phyloP scores from a whole-genome alignment of 2,888 invertebrate species.

The Carcina quercana region DNA sequence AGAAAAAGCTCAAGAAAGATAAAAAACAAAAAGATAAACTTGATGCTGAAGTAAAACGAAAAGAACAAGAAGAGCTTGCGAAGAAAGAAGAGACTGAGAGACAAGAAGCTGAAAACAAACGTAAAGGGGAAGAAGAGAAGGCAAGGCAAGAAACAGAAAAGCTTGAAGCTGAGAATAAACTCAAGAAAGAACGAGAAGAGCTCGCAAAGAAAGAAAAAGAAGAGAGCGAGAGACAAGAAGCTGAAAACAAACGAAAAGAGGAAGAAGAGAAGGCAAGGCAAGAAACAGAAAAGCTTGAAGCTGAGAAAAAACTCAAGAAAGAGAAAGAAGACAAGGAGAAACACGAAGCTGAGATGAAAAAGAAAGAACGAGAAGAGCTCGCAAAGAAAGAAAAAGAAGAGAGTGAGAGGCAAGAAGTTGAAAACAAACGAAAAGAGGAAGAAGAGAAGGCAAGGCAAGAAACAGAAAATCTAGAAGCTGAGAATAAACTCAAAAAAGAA shows the following conservation, averaged over 20 bases:
- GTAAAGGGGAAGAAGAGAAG: conserved; percentile 9
- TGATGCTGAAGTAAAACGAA: not conserved
- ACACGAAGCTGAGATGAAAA: no score
- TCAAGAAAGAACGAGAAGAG: conserved; percentile 10
- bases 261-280: conserved; percentile 6
- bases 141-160: conserved; percentile 14
- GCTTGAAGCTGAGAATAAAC: conserved; percentile 14
- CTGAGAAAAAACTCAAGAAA: not conserved
- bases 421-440: not conserved
- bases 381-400: conserved; percentile 4
- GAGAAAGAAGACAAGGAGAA: conserved; percentile 10
- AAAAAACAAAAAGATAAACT: not conserved
- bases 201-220: conserved; percentile 10
- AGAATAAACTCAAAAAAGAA: not conserved
- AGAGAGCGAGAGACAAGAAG: conserved; percentile 4
- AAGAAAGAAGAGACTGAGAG: not conserved
- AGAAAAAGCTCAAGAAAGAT: not conserved
- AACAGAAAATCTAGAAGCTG: not conserved
- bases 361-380: conserved; percentile 14
- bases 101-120: no score
- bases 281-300: conserved; percentile 10
- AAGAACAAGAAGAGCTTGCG: not conserved
- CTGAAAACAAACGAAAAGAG: conserved; percentile 3
- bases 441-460: not conserved
- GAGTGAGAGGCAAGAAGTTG: no score